Percentiles rank a stretch among this genome's conserved stretches.
These are phyloP conservation scores for Cyphomyrmex costatus DNA, from an alignment of 1,140 invertebrate species.

Conservation along the genomic window DNA sequence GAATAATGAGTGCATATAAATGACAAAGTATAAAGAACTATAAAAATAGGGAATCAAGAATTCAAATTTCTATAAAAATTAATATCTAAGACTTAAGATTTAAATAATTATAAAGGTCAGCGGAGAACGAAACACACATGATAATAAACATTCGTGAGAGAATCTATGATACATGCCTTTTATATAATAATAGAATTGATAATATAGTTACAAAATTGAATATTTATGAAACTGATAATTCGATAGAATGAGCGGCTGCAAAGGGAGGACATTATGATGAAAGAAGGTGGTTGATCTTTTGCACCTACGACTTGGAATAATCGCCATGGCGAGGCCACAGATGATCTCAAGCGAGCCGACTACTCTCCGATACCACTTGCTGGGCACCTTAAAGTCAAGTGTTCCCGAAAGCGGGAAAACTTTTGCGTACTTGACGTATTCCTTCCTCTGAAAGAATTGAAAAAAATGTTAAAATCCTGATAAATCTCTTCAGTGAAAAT, in stretches of 20 bases:
- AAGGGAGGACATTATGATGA: not conserved
- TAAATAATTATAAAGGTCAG: not conserved
- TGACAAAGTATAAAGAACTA: not conserved
- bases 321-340: constrained; percentile 95
- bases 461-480: not conserved
- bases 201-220: not conserved
- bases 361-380: constrained; percentile 96
- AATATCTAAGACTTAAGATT: not conserved
- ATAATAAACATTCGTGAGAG: not conserved
- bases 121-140: not conserved
- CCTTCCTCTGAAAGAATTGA: constrained; percentile 92
- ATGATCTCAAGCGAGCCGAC: constrained; percentile 96
- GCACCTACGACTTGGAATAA: constrained; percentile 95
- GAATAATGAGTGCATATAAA: not conserved
- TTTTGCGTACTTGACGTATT: constrained; percentile 98
- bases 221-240: constrained; percentile 24
- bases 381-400: constrained; percentile 95
- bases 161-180: not conserved
- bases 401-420: constrained; percentile 96
- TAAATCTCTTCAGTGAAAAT: not conserved
- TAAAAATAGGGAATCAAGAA: not conserved
- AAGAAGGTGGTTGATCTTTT: constrained; percentile 47
- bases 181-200: not conserved
- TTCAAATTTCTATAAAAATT: not conserved
- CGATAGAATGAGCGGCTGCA: not conserved